These are phyloP conservation scores for Lasioglossum leucozonium DNA, from an alignment of 2,888 invertebrate genomes.

Conservation along the genomic window DNA sequence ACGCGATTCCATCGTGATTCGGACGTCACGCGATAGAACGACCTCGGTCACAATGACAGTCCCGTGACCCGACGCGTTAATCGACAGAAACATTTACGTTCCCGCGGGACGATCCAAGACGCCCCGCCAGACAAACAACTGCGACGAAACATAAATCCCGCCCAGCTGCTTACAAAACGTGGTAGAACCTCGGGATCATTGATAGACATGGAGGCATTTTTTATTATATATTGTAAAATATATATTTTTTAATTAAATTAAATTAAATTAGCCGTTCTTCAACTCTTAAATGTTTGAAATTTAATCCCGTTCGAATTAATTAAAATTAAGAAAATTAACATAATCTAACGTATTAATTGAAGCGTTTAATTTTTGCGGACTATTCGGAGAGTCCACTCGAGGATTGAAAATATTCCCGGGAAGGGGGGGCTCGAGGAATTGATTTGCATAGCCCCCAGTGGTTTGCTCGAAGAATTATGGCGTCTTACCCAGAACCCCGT, in stretches of 20 bases:
- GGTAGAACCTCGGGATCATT: neutral
- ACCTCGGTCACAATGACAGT: neutral
- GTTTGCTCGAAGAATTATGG: neutral
- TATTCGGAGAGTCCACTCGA: neutral
- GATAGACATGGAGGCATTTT: neutral
- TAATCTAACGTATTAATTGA: neutral
- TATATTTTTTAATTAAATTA: no score
- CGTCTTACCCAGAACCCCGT: neutral
- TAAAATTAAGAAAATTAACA: neutral
- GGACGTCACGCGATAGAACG: neutral
- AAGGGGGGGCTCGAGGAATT: neutral
- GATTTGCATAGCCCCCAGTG: neutral
- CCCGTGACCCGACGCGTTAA: neutral
- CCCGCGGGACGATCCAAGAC: neutral
- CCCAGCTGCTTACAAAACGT: neutral
- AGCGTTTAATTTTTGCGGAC: neutral
- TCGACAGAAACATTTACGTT: neutral
- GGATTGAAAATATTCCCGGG: neutral
- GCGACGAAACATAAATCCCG: neutral
- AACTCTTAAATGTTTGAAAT: no score
- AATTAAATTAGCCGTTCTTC: no score
- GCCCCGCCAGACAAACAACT: neutral
- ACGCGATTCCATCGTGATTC: constrained; percentile 6
- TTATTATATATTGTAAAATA: no score
- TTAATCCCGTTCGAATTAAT: no score